Evolutionary conservation across 2,888 invertebrate species (phyloP), one percentile per base, ranked within the genome.

Genomic region (Aphodius granarius): DNA sequence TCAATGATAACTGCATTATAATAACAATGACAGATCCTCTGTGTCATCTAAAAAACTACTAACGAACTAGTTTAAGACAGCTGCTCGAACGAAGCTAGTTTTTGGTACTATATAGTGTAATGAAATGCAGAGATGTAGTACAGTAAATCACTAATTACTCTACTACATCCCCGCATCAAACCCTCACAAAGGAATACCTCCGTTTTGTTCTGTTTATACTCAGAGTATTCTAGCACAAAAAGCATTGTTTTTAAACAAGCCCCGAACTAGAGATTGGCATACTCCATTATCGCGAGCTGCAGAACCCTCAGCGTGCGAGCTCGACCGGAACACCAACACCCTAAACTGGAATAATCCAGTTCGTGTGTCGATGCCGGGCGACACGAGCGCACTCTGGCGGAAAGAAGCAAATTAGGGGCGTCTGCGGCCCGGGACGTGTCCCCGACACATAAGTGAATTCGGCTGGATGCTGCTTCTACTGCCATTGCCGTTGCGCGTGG

Each of bases 331-430:
- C 43, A 43, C 43, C 43, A 43, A 43, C 9, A 43, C 43, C 43
- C 43, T 43, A 43, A 43, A 43, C 43, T 43, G 43, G 43, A 43
- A 43, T 43, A 43, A 43, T 43, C 43, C 43, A 6, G 43, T 43
- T 43, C 43, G 43, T 43, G 43, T 43, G 43, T 68, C 68, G 68
- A 68, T 16, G 68, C 68, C 20, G 21, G 21, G n/a, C 68, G 22
- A 68, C 68, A 21, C 68, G 82, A 82, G 80, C 83, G 82, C 78
- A 75, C 66, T 80, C 81, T 81, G 77, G 80, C 78, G 83, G 82
- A 83, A 85, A 84, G 83, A 83, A 83, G 82, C 82, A 81, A 83
- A 84, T 84, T 83, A 83, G 81, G 78, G 62, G 72, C 75, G 76
- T 71, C 72, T 66, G 43, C 68, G 72, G 71, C 81, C 79, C 78